Percentiles rank a stretch among this genome's conserved stretches.
phyloP scores from a whole-genome alignment of 35 echinoderm and acorn worm species.

The Stichopus chloronotus region DNA sequence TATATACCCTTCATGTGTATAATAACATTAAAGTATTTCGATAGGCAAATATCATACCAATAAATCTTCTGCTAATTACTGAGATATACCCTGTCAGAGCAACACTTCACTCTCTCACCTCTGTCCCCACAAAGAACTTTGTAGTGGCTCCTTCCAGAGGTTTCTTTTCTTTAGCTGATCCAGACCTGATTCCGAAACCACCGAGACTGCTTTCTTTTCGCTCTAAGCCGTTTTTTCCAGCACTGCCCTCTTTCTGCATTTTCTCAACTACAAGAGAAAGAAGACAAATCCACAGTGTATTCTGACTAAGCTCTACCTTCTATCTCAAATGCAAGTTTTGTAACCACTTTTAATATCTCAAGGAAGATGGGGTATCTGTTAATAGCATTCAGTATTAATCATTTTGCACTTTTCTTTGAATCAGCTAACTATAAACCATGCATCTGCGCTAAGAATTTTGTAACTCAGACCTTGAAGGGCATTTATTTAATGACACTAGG shows the following conservation, averaged over 20 bases:
- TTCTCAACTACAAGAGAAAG: conserved; percentile 68
- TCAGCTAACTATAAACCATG: too few relatives aligned
- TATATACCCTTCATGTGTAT: too few relatives aligned
- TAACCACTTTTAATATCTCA: background rate
- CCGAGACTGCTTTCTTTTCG: conserved; percentile 65
- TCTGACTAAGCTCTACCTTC: background rate
- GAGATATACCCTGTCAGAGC: too few relatives aligned
- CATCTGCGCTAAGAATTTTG: too few relatives aligned
- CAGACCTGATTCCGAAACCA: conserved; percentile 41
- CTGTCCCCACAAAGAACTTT: conserved; percentile 96
- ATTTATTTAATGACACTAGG: too few relatives aligned
- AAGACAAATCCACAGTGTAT: background rate
- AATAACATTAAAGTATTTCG: too few relatives aligned
- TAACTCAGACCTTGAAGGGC: too few relatives aligned
- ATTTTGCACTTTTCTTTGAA: too few relatives aligned
- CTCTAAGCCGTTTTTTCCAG: conserved; percentile 52
- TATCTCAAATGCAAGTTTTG: background rate
- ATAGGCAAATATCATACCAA: too few relatives aligned
- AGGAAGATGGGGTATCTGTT: background rate
- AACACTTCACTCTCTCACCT: conserved; percentile 60
- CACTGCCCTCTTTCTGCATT: conserved; percentile 53
- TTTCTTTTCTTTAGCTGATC: conserved; percentile 96
- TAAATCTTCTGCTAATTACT: too few relatives aligned
- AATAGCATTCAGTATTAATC: too few relatives aligned
- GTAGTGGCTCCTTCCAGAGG: conserved; percentile 82